phyloP scores from a whole-genome alignment of 2,888 invertebrate species.

The Serrognathus titanus region DNA sequence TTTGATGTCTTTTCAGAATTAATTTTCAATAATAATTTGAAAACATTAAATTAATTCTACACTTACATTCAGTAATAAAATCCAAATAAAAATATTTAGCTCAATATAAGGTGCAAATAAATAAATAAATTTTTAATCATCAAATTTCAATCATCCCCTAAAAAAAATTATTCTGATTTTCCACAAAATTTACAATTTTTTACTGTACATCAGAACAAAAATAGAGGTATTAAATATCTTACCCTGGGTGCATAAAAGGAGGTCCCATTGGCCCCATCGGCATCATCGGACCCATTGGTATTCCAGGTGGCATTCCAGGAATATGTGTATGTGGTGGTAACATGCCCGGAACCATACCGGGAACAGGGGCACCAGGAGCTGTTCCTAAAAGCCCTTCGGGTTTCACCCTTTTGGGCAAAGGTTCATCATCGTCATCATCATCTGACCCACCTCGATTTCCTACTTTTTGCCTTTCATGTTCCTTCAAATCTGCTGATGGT shows the following conservation, averaged over 20 bases:
- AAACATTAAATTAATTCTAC: no score
- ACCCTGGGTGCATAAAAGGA: conserved; percentile 33
- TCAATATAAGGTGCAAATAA: no score
- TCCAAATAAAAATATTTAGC: no score
- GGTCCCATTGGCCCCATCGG: conserved; percentile 60
- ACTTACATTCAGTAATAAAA: no score
- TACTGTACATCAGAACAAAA: no score
- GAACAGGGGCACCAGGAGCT: conserved; percentile 60
- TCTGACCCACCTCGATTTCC: conserved; percentile 53
- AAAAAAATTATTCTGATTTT: no score
- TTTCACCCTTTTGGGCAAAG: conserved; percentile 71
- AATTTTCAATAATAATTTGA: no score
- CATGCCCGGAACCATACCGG: conserved; percentile 65
- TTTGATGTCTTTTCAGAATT: no score
- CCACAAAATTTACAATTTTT: no score
- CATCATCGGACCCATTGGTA: conserved; percentile 64
- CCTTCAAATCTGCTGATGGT: conserved; percentile 89
- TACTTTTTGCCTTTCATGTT: conserved; percentile 85
- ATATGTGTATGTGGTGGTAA: conserved; percentile 54
- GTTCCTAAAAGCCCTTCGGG: conserved; percentile 65
- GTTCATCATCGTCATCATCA: conserved; percentile 83
- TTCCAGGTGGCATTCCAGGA: conserved; percentile 54
- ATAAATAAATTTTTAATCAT: no score
- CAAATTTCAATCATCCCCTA: no score
- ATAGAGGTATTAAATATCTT: conserved; percentile 3